phyloP scores from a whole-genome alignment of 1,140 invertebrate genomes.

The Homalodisca vitripennis region DNA sequence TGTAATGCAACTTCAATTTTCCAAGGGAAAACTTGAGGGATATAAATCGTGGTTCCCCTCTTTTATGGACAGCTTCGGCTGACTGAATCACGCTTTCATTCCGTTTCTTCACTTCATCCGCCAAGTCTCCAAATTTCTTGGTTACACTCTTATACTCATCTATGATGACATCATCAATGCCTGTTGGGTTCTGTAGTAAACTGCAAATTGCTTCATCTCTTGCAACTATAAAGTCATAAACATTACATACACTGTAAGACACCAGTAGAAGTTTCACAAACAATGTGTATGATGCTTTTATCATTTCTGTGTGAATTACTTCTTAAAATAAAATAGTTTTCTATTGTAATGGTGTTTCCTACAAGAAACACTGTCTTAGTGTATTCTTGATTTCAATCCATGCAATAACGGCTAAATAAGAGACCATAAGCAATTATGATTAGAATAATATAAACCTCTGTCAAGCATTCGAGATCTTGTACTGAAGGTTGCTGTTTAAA shows the following conservation, averaged over 20 bases:
- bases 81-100: background rate
- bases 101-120: background rate
- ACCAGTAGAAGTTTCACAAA: too few species aligned
- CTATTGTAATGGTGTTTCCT: too few species aligned
- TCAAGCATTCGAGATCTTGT: too few species aligned
- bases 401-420: too few species aligned
- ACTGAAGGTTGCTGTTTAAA: too few species aligned
- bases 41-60: background rate
- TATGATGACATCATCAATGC: background rate
- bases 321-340: too few species aligned
- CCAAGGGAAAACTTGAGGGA: background rate
- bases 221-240: background rate
- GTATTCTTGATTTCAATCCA: too few species aligned
- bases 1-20: conserved; percentile 3
- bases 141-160: conserved; percentile 6
- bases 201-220: conserved; percentile 9
- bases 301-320: too few species aligned
- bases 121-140: background rate
- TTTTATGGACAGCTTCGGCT: background rate
- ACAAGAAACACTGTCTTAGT: too few species aligned
- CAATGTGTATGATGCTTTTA: too few species aligned
- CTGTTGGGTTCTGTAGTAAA: background rate
- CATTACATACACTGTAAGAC: background rate
- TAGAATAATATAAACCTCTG: too few species aligned
- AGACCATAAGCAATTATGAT: too few species aligned